A percentile compares a stretch with the other conserved stretches of the same genome.
Evolutionary conservation across 2,797 vertebrate species (phyloP).

Genomic region (Gallinago nigripennis): DNA sequence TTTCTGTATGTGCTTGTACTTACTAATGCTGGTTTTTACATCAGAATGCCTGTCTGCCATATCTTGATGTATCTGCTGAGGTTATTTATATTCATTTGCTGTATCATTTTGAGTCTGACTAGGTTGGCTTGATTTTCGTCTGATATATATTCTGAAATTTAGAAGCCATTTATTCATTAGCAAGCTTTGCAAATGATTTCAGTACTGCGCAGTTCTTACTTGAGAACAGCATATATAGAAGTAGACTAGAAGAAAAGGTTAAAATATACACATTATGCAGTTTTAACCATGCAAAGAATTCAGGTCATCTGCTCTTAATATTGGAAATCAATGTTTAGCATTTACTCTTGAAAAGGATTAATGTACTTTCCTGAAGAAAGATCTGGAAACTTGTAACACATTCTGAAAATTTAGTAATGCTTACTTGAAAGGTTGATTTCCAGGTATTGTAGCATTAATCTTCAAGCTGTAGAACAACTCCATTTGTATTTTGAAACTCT

Average conservation of each 20-base stretch:
- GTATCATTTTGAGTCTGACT: neutral
- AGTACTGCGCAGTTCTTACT: neutral
- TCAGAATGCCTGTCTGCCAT: neutral
- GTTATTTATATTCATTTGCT: constrained; percentile 7
- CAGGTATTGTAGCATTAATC: neutral
- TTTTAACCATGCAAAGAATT: neutral
- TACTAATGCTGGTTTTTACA: neutral
- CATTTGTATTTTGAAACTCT: neutral
- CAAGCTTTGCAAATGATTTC: neutral
- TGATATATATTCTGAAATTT: neutral
- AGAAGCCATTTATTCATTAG: neutral
- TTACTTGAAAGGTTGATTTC: neutral
- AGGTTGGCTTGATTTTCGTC: neutral
- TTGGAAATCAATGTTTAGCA: neutral
- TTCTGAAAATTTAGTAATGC: neutral
- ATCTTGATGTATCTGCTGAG: neutral
- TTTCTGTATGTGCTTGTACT: constrained; percentile 16
- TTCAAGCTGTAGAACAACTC: neutral
- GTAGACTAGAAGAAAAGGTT: neutral
- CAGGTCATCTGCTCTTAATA: neutral
- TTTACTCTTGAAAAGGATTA: neutral
- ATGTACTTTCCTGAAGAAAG: neutral
- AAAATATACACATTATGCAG: neutral
- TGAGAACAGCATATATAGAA: neutral
- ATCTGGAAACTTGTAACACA: neutral